Evolutionary conservation across 2,888 invertebrate species (phyloP).

Genomic region (Rhimphoctona megacephalus): DNA sequence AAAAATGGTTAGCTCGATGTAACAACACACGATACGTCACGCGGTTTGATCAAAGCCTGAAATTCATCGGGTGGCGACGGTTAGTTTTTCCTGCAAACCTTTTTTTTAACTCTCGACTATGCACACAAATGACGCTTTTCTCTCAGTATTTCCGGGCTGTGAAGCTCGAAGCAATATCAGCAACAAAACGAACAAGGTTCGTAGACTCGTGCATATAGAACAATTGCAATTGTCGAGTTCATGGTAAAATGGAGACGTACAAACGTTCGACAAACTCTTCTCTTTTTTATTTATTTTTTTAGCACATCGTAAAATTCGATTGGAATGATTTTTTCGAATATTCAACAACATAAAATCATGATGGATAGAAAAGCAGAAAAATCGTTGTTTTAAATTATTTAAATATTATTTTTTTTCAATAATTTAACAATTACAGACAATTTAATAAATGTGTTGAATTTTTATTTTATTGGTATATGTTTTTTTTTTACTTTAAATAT

Average conservation of each 20-base stretch:
- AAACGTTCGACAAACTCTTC: not conserved
- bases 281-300: not conserved
- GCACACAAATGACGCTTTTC: conserved; percentile 42
- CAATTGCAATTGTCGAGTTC: conserved; percentile 2
- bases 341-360: not conserved
- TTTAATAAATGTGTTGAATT: too few relatives aligned
- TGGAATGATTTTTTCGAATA: not conserved
- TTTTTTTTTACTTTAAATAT: too few relatives aligned
- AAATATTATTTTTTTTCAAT: too few relatives aligned
- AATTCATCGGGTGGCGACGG: conserved; percentile 45
- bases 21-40: conserved; percentile 22
- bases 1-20: conserved; percentile 33
- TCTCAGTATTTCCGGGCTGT: conserved; percentile 10
- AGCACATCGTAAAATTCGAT: not conserved
- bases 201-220: not conserved
- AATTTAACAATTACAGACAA: too few relatives aligned
- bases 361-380: not conserved
- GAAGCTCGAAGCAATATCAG: conserved; percentile 22
- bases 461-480: too few relatives aligned
- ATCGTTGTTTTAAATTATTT: not conserved
- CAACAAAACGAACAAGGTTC: conserved; percentile 3
- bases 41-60: conserved; percentile 52
- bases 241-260: not conserved
- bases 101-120: conserved; percentile 19
- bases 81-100: conserved; percentile 26